Evolutionary conservation across 1,140 invertebrate species (phyloP), one percentile per base, ranked within the genome.

Genomic region (Brachionus koreanus): DNA sequence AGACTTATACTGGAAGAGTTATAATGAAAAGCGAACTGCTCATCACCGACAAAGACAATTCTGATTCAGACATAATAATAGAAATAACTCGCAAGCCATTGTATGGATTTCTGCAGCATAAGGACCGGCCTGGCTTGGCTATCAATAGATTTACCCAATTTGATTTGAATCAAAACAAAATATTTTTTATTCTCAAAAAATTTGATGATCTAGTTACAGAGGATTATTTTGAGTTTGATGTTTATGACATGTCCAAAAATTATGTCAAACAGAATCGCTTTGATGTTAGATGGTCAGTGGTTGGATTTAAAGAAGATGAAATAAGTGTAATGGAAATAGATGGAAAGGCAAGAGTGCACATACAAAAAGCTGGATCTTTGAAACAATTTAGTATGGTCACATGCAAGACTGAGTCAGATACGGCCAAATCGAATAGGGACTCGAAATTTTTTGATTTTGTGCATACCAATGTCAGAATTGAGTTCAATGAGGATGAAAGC

Each of bases 401-500:
- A 25, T 88, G 87, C 83, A 74, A 74, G 10, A 87, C 86, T 12
- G 79, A 83, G 19, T 83, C 83, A 19, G 85, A 84, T 23, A 84
- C 84, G 42, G 86, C 87, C 6, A 77, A 72, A 23, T 83, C 84
- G 5, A 79, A 79, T 79, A 16, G 76, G 10, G 76, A 79, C 23
- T 23, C 19, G 7, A 79, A 39, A 10, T 12, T 63, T 0, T 74
- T 7, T 39, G 82, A 74, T 57, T 61, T 46, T 83, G 42, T 72
- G 43, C 43, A 61, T n/a, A 76, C 67, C 23, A 49, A 65, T 83
- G 43, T 61, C 12, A 82, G 37, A 87, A 84, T 88, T 25, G 86
- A 88, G 83, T 89, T 89, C 85, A 86, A 88, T 83, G 85, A 86
- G 63, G 86, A 86, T 85, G 85, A 87, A 57, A 85, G 85, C 6